phyloP scores from a whole-genome alignment of 2,113 vertebrate species.

The Poeciliopsis retropinna region DNA sequence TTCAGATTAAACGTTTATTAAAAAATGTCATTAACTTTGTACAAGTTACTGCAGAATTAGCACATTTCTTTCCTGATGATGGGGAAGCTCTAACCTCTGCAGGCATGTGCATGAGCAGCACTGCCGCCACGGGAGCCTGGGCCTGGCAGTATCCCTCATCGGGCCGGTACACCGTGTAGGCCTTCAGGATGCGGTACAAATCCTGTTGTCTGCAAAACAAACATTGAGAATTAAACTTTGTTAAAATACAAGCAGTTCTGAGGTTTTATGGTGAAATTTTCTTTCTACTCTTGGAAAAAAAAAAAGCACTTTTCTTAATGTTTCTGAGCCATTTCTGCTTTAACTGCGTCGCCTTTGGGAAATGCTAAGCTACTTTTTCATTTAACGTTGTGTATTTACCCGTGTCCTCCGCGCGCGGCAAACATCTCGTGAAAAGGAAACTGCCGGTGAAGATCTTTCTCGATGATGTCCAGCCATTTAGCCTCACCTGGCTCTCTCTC shows the following conservation, averaged over 20 bases:
- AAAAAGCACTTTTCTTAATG: neutral
- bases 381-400: conserved; percentile 70
- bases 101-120: conserved; percentile 94
- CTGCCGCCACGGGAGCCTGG: conserved; percentile 90
- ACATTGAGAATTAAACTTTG: neutral
- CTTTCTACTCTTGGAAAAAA: neutral
- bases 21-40: neutral
- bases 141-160: conserved; percentile 94
- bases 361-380: neutral
- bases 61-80: neutral
- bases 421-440: conserved; percentile 96
- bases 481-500: conserved; percentile 88
- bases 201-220: conserved; percentile 87
- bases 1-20: neutral
- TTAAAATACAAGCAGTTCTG: neutral
- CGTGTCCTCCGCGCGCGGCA: conserved; percentile 89
- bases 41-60: neutral
- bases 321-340: neutral
- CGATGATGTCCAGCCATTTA: conserved; percentile 93
- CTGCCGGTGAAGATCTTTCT: conserved; percentile 92
- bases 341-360: neutral
- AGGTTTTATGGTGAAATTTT: neutral
- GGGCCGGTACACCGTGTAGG: conserved; percentile 89
- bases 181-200: conserved; percentile 90
- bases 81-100: conserved; percentile 83